Conservation (phyloP, 2,888 invertebrate species). For the Brachypalpus laphriformis region DNA sequence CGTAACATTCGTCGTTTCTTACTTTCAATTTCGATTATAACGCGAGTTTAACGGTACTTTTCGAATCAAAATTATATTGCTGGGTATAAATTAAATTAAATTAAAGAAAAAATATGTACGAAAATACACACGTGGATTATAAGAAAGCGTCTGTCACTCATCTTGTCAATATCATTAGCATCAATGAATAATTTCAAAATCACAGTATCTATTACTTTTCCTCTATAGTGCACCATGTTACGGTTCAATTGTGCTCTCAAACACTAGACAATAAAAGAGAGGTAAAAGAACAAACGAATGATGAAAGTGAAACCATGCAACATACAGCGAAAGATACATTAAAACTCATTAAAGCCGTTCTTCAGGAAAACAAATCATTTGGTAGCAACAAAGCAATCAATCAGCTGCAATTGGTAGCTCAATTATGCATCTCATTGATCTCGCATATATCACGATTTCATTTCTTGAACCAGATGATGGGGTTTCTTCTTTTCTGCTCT, state of each 20-base stretch:
- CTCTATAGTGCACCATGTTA: not conserved
- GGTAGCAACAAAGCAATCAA: conserved; percentile 79
- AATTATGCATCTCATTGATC: conserved; percentile 80
- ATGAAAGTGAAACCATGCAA: conserved; percentile 54
- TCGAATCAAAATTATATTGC: too few relatives aligned
- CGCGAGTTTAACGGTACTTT: too few relatives aligned
- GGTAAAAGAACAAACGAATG: conserved; percentile 14
- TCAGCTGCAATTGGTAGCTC: conserved; percentile 82
- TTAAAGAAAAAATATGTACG: not conserved
- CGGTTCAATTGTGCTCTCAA: not conserved
- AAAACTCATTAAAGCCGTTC: conserved; percentile 64
- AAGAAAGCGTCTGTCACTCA: not conserved
- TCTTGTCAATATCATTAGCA: not conserved
- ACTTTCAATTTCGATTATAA: too few relatives aligned
- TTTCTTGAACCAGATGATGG: conserved; percentile 60
- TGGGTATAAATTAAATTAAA: too few relatives aligned
- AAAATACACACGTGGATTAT: not conserved
- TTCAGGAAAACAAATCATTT: conserved; percentile 69
- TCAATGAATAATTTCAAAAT: not conserved
- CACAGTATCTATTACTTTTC: conserved; percentile 4
- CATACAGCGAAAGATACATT: conserved; percentile 4
- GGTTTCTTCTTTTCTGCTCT: conserved; percentile 17
- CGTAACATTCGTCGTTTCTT: too few relatives aligned
- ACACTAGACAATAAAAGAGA: not conserved
- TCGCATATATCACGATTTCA: conserved; percentile 74